Evolutionary conservation across 2,888 invertebrate species (phyloP).

Genomic region (Drymonia ruficornis): DNA sequence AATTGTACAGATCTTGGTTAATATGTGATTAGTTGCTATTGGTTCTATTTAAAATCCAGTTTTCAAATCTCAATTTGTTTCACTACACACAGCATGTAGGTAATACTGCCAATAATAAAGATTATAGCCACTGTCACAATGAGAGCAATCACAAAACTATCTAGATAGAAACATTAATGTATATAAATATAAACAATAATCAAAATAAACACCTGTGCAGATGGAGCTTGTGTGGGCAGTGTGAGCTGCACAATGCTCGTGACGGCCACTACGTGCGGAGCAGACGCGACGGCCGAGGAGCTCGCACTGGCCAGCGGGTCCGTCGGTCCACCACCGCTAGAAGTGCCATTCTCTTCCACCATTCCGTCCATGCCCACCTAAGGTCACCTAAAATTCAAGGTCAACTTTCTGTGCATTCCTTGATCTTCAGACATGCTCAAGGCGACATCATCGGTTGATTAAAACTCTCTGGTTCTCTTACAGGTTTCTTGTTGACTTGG

Average conservation of each 20-base stretch:
- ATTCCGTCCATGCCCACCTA: constrained; percentile 93
- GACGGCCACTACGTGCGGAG: constrained; percentile 80
- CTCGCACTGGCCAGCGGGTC: constrained; percentile 68
- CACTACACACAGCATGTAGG: background rate
- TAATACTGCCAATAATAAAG: background rate
- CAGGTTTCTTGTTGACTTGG: constrained; percentile 65
- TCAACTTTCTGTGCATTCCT: constrained; percentile 78
- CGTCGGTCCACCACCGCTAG: constrained; percentile 67
- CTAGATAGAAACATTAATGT: background rate
- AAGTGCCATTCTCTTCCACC: constrained; percentile 94
- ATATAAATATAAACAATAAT: constrained; percentile 26
- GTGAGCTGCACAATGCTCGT: constrained; percentile 95
- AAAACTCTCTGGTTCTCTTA: constrained; percentile 46
- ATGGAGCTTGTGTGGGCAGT: constrained; percentile 87
- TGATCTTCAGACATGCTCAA: constrained; percentile 57
- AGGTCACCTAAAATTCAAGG: constrained; percentile 88
- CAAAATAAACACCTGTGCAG: constrained; percentile 86
- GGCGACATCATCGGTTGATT: constrained; percentile 48
- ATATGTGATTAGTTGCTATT: background rate
- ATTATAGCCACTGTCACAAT: background rate
- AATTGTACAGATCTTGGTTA: too few relatives aligned
- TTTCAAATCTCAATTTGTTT: too few relatives aligned
- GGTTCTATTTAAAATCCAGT: too few relatives aligned
- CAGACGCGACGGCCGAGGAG: constrained; percentile 57
- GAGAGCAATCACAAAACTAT: background rate